Conservation (phyloP, 2,113 vertebrate species). For the Hoplias malabaricus region DNA sequence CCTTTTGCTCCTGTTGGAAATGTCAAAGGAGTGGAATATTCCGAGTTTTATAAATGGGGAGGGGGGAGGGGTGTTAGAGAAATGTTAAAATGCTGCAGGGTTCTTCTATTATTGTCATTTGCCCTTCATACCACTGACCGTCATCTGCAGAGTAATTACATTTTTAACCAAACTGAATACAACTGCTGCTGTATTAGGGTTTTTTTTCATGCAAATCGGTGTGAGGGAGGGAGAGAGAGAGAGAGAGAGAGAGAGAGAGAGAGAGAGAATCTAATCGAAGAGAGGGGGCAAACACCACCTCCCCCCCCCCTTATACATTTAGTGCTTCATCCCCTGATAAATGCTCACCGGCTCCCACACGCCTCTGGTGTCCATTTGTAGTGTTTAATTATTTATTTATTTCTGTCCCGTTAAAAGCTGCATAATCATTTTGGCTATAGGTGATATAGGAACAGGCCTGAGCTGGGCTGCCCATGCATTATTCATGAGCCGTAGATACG, state of each 20-base stretch:
- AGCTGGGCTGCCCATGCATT: conserved; percentile 62
- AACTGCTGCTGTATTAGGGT: conserved; percentile 59
- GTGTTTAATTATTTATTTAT: conserved; percentile 70
- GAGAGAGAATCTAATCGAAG: conserved; percentile 43
- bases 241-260: not conserved
- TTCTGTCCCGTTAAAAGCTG: too few species aligned
- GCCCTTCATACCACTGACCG: conserved; percentile 33
- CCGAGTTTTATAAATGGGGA: too few species aligned
- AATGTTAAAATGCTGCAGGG: conserved; percentile 9
- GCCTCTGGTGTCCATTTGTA: conserved; percentile 70
- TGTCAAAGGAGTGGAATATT: too few species aligned
- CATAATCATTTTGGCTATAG: conserved; percentile 74
- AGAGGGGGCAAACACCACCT: conserved; percentile 19
- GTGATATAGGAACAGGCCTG: conserved; percentile 67
- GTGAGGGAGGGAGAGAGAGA: not conserved
- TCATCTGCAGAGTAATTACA: conserved; percentile 71
- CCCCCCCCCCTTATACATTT: too few species aligned
- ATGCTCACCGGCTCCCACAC: conserved; percentile 49
- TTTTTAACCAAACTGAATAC: conserved; percentile 70
- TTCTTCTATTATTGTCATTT: conserved; percentile 32
- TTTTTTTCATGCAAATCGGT: conserved; percentile 69
- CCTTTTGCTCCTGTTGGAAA: too few species aligned
- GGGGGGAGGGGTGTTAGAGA: too few species aligned
- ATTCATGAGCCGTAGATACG: conserved; percentile 66
- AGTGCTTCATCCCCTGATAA: conserved; percentile 63